Base-by-base conservation (phyloP, 2,113 vertebrate species). In the Mandrillus leucophaeus region DNA sequence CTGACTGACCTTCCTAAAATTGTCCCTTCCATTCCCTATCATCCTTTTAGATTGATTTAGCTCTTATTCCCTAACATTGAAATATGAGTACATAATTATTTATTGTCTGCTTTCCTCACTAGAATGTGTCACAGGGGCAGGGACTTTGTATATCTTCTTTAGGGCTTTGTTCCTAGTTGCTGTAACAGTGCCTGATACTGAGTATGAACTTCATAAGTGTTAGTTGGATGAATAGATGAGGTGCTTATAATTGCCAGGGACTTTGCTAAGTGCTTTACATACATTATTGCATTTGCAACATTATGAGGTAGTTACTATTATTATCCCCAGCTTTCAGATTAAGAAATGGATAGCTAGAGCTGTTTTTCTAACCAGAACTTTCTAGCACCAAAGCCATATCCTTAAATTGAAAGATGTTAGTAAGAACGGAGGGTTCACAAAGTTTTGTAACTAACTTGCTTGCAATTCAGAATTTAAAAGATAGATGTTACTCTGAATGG, bases 181-280 rank as follows among this genome's bases (percentile, higher is more conserved):
- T 94, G 32, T 18, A 88, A 45, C 45, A 72, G 70, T 84, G 38
- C 66, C 23, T 82, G 73, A 82, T 83, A 59, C 43, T 83, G 59
- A 61, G 68, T n/a, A 82, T 73, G 40, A 61, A 59, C 61, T 82
- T 73, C 68, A 1, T 90, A 81, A 70, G 48, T 85, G 23, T 32
- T 97, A 73, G 20, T 45, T 79, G 32, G 18, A 75, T 75, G 40
- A 86, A 30, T 80, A 79, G 88, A 59, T 93, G 20, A 93, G 96
- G 40, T 96, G 16, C 17, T 86, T 86, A 12, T 61, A 11, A 72
- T 83, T 93, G 72, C 59, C n/a, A 84, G 22, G 43, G 80, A 66
- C 70, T 96, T 95, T 81, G 45, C 61, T 90, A 25, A 68, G 22
- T 93, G 35, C 25, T 84, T 66, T 75, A 30, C 20, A 8, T 64